phyloP scores from a whole-genome alignment of 2,888 invertebrate genomes.

The Dendrolimus pini region DNA sequence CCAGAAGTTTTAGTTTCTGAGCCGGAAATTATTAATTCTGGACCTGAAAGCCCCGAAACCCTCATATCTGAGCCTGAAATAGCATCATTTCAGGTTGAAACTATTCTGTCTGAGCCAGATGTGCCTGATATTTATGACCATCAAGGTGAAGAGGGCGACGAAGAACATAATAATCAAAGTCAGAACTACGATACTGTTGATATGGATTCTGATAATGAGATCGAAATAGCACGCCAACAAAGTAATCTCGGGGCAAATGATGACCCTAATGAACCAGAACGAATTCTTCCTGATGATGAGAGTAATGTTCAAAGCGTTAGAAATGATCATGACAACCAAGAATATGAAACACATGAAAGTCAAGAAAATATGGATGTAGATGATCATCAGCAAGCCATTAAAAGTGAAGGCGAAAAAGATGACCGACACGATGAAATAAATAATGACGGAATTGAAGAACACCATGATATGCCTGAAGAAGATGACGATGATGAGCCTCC shows the following conservation, averaged over 20 bases:
- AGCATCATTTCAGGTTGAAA: conserved; percentile 69
- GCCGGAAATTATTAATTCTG: conserved; percentile 69
- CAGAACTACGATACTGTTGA: conserved; percentile 67
- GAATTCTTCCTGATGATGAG: conserved; percentile 24
- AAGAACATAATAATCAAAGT: conserved; percentile 40
- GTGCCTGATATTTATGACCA: conserved; percentile 47
- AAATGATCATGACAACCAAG: conserved; percentile 36
- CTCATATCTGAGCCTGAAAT: conserved; percentile 72
- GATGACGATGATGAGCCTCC: conserved; percentile 41
- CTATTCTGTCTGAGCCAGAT: conserved; percentile 66
- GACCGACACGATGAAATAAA: conserved; percentile 21
- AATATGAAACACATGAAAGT: conserved; percentile 33
- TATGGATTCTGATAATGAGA: conserved; percentile 70
- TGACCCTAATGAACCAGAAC: conserved; percentile 25
- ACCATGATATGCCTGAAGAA: conserved; percentile 35
- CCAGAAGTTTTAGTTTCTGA: conserved; percentile 66
- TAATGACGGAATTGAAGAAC: conserved; percentile 24
- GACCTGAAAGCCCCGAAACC: conserved; percentile 69
- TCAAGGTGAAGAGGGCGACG: conserved; percentile 38
- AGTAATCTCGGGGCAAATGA: conserved; percentile 34
- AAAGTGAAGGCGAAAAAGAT: conserved; percentile 29
- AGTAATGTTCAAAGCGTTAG: conserved; percentile 29
- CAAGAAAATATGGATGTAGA: conserved; percentile 34
- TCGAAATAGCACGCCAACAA: conserved; percentile 62
- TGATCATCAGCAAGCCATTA: conserved; percentile 25